A percentile compares a stretch with the other conserved stretches of the same genome.
Evolutionary conservation across 2,888 invertebrate genomes (phyloP).

Genomic region (Drosophila limbata): DNA sequence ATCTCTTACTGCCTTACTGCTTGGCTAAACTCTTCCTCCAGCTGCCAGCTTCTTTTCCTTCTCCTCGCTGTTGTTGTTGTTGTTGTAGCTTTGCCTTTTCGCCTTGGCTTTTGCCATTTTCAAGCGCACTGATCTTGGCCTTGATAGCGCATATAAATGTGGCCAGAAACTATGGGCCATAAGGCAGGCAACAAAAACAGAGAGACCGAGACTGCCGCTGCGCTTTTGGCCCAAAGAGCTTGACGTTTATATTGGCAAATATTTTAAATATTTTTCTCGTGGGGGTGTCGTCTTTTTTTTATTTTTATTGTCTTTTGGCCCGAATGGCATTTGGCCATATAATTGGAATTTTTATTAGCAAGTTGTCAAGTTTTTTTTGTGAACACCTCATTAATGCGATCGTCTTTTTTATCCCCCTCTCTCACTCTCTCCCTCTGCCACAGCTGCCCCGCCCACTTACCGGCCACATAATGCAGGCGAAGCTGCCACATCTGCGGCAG

Average conservation of each 20-base stretch:
- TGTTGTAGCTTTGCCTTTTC: conserved; percentile 18
- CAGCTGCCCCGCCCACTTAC: conserved; percentile 58
- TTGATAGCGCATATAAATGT: conserved; percentile 79
- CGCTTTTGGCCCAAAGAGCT: conserved; percentile 35
- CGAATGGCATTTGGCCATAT: conserved; percentile 32
- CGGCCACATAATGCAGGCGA: conserved; percentile 39
- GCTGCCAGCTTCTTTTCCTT: conserved; percentile 9
- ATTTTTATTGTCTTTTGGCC: conserved; percentile 39
- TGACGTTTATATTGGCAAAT: conserved; percentile 81
- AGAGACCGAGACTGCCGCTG: conserved; percentile 7
- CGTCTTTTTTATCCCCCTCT: background rate
- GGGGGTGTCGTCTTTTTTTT: conserved; percentile 40
- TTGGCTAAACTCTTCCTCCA: background rate
- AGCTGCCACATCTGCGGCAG: conserved; percentile 15
- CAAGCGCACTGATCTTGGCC: conserved; percentile 76
- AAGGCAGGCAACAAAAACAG: background rate
- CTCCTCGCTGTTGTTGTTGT: conserved; percentile 12
- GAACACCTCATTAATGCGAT: conserved; percentile 38
- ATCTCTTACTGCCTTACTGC: conserved; percentile 31
- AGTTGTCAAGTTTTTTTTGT: background rate
- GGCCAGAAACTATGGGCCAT: conserved; percentile 34
- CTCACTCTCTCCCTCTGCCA: background rate
- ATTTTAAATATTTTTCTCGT: conserved; percentile 70
- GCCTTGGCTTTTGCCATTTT: conserved; percentile 57
- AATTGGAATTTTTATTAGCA: conserved; percentile 72